A percentile compares a stretch with the other conserved stretches of the same genome.
These are phyloP conservation scores for Araneus ventricosus DNA, from an alignment of 1,140 invertebrate genomes.

Conservation along the genomic window DNA sequence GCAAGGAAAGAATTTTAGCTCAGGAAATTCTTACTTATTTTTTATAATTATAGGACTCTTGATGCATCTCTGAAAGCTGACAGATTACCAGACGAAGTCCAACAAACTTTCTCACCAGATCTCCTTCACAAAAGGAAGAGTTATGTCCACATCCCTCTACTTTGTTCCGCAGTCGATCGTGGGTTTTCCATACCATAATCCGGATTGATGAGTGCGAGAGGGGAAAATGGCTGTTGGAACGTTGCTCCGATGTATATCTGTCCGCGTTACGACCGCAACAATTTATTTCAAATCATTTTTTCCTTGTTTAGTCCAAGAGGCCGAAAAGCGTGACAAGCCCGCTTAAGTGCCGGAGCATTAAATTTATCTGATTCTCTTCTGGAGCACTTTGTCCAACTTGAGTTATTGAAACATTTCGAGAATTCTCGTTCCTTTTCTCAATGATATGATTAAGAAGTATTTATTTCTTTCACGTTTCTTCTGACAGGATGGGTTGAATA, in stretches of 20 bases:
- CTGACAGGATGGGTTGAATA: background rate
- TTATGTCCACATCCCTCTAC: background rate
- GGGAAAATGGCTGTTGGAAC: constrained; percentile 53
- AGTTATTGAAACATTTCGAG: constrained; percentile 47
- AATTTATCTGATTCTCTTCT: constrained; percentile 42
- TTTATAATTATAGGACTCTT: too few relatives aligned
- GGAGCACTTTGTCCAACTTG: constrained; percentile 34
- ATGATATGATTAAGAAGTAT: background rate
- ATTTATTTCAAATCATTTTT: constrained; percentile 57
- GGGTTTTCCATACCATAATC: constrained; percentile 43
- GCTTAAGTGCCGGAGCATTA: background rate
- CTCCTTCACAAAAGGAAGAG: background rate
- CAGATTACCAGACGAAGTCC: background rate
- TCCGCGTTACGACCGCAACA: constrained; percentile 33
- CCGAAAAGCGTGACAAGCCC: constrained; percentile 2
- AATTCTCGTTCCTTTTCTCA: background rate
- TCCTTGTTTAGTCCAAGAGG: constrained; percentile 26
- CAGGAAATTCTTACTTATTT: too few relatives aligned
- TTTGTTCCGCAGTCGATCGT: constrained; percentile 25
- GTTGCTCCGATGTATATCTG: constrained; percentile 57
- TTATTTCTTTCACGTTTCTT: background rate
- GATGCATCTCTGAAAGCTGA: too few relatives aligned
- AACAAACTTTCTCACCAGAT: background rate
- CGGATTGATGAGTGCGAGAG: constrained; percentile 58
- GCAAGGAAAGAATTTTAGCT: too few relatives aligned